Conservation (phyloP, 2,888 invertebrate species). For the Buathra laborator region DNA sequence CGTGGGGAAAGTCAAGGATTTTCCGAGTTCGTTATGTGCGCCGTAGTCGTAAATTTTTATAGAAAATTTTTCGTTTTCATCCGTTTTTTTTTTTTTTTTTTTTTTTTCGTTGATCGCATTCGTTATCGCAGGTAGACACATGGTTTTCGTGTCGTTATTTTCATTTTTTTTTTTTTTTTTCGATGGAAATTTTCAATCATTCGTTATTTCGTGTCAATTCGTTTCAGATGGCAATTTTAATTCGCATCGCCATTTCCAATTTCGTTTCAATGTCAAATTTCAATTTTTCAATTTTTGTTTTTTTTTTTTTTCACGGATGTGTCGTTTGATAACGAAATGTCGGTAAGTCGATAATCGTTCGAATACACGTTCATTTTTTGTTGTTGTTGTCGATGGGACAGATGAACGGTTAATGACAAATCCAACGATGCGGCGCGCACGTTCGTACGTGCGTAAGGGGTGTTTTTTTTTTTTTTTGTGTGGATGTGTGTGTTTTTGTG, state of each 20-base stretch:
- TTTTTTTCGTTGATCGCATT: constrained; percentile 40
- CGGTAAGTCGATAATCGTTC: not conserved
- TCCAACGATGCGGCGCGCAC: constrained; percentile 34
- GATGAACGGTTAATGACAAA: constrained; percentile 54
- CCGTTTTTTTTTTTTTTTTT: constrained; percentile 23
- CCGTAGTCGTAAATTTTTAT: constrained; percentile 20
- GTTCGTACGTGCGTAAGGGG: not conserved
- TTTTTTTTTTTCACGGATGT: constrained; percentile 10
- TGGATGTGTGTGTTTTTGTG: constrained; percentile 8
- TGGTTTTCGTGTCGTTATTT: constrained; percentile 14
- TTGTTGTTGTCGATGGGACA: not conserved
- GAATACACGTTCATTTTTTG: not conserved
- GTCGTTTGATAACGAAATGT: not conserved
- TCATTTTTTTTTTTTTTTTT: constrained; percentile 19
- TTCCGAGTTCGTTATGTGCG: constrained; percentile 11
- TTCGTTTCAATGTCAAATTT: constrained; percentile 2
- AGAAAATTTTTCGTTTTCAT: constrained; percentile 3
- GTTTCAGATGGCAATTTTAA: constrained; percentile 17
- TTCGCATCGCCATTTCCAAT: constrained; percentile 40
- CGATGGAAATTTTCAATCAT: not conserved
- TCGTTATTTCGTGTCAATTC: constrained; percentile 20
- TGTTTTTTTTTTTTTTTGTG: not conserved
- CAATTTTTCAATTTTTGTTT: not conserved
- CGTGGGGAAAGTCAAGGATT: not conserved
- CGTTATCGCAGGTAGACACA: constrained; percentile 64